phyloP scores from a whole-genome alignment of 2,888 invertebrate genomes.

The Ganaspis brasiliensis region DNA sequence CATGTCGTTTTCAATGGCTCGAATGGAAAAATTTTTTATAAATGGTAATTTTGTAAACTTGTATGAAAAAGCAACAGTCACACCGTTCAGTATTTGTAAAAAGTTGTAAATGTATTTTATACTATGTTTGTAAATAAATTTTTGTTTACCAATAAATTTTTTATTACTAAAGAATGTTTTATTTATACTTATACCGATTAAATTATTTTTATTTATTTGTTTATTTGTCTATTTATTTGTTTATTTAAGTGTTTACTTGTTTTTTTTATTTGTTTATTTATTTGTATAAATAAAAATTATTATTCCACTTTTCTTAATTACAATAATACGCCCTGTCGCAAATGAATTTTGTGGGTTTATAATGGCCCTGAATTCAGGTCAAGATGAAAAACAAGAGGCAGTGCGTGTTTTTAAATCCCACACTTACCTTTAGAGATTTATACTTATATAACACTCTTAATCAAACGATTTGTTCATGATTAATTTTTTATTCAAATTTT shows the following conservation, averaged over 20 bases:
- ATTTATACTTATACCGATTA: background rate
- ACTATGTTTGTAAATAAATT: slow-evolving; percentile 5
- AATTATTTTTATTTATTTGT: background rate
- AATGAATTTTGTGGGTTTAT: background rate
- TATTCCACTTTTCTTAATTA: too few relatives aligned
- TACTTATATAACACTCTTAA: background rate
- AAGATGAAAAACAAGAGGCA: slow-evolving; percentile 14
- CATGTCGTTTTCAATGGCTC: background rate
- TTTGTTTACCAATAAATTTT: background rate
- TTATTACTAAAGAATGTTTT: too few relatives aligned
- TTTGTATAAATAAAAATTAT: too few relatives aligned
- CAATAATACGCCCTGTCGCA: background rate
- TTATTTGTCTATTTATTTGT: background rate
- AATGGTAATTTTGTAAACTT: background rate
- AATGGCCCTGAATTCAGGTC: slow-evolving; percentile 16
- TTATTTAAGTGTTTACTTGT: background rate
- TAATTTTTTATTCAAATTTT: background rate
- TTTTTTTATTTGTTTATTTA: too few relatives aligned
- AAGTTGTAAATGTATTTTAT: slow-evolving; percentile 1
- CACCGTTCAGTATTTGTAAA: background rate
- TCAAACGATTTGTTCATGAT: background rate
- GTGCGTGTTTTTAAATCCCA: slow-evolving; percentile 11
- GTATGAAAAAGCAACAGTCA: background rate
- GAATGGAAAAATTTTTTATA: slow-evolving; percentile 15
- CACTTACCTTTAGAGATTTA: background rate